Evolutionary conservation across 53 echinoderm and acorn worm genomes (phyloP), one percentile per base, ranked within the genome.

Genomic region (Luidia sarsii): DNA sequence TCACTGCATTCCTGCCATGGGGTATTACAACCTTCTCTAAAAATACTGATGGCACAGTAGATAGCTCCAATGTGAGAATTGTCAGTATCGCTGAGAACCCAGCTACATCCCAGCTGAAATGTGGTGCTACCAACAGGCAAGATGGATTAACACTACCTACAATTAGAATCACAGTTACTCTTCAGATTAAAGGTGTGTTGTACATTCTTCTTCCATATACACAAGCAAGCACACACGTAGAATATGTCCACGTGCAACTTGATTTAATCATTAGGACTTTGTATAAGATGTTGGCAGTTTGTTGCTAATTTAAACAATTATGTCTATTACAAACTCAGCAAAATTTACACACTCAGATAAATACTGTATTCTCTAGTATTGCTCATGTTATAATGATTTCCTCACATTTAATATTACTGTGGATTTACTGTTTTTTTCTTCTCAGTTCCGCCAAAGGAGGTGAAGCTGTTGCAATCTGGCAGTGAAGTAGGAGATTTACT

Each of bases 91-190:
- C 52, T 52, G 70, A 70, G 70, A 52, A 13, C 29, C 70, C 51
- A 33, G 51, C 70, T 33, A 66, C 36, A 28, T 24, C 21, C n/a
- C 33, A 16, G 6, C 32, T 70, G 53, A 70, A 7, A 31, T 70
- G 70, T 53, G 70, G 70, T 34, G 54, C 70, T 20, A 70, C 70
- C 33, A 70, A 70, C 33, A 70, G 70, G 32, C 53, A 70, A 52
- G 70, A 70, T 34, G 53, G 52, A 52, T 6, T 21, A 20, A 70
- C 70, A 32, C 50, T 18, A n/a, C 3, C 53, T 7, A 53, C 33
- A 16, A 33, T 33, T 1, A 53, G 22, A 20, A 51, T 51, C 35
- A 33, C 33, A 28, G 21, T 50, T 21, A 52, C 3, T 18, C 70
- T 70, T 4, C 52, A 34, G 36, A 4, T 70, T 8, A 52, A 52